Evolutionary conservation across 2,888 invertebrate genomes (phyloP), one percentile per base, ranked within the genome.

Genomic region (Latheticus oryzae): DNA sequence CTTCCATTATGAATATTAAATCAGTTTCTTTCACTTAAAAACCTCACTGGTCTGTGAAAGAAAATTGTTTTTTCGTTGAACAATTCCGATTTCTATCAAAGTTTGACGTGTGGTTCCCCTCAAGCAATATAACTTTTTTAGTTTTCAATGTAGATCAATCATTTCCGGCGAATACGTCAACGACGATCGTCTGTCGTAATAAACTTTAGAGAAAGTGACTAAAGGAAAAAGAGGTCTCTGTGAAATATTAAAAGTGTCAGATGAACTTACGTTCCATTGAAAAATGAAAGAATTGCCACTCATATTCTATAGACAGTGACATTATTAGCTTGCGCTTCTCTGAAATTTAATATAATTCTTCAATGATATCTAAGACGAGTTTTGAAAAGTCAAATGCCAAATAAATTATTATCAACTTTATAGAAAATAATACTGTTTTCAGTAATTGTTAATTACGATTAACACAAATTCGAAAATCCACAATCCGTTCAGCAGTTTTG

Each of bases 121-220:
- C 26, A 8, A 8, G 5, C 52, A 21, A 40, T 38, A 21, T 33
- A 40, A 52, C 52, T 52, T 52, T 51, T 42, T 52, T 52, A 52
- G 52, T 52, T 52, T 52, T 52, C 52, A 52, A 57, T 51, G 43
- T 35, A 57, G 43, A 57, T 57, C 56, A 57, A 57, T 57, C 56
- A 57, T 57, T 57, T 57, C 33, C 24, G 26, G 28, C 26, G 37
- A 57, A 42, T 40, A 50, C 37, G 50, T 57, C 56, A 51, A 16
- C 56, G 43, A 9, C 51, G 51, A 45, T 33, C 47, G 47, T 28
- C 56, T 42, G 24, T 56, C 30, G 50, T 56, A 56, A 56, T 56
- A 56, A 56, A 56, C 56, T 56, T 42, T 51, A 15, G 21, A 13
- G 35, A 47, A 33, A 48, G 45, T 12, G 45, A 11, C 5, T 24